Evolutionary conservation across 2,888 invertebrate species (phyloP).

Genomic region (Tipula helvola): DNA sequence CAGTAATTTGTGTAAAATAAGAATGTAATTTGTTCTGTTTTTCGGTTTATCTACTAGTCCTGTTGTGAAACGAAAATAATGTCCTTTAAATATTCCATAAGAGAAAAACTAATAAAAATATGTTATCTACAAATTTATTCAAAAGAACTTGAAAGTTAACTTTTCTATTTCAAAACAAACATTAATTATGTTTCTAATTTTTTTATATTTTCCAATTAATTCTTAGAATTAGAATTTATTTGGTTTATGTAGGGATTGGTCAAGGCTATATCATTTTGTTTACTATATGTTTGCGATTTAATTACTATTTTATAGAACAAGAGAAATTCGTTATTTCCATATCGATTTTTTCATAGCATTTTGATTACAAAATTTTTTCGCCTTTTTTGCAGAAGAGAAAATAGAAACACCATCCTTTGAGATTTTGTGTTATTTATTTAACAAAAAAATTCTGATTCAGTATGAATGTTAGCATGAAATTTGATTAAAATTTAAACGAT

Average conservation of each 20-base stretch:
- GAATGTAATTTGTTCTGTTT: not conserved
- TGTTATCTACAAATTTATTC: not conserved
- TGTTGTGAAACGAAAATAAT: not conserved
- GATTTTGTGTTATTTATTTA: not conserved
- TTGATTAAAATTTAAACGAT: not conserved
- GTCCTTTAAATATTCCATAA: not conserved
- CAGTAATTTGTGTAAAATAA: not conserved
- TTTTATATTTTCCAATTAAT: not conserved
- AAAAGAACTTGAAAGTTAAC: not conserved
- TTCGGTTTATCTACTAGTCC: not conserved
- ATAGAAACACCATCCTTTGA: not conserved
- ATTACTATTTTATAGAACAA: not conserved
- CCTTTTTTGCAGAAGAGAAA: not conserved
- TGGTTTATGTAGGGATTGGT: not conserved
- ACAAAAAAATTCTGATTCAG: not conserved
- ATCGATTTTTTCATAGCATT: not conserved
- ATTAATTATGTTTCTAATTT: not conserved
- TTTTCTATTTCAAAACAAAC: not conserved
- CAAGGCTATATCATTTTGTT: not conserved
- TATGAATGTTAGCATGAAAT: not conserved
- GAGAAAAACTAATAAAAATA: not conserved
- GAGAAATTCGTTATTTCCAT: not conserved
- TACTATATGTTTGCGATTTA: not conserved
- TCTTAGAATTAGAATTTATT: not conserved
- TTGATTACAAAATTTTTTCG: not conserved